Base-by-base conservation (phyloP, 1,140 invertebrate genomes). In the Spodoptera litura region DNA sequence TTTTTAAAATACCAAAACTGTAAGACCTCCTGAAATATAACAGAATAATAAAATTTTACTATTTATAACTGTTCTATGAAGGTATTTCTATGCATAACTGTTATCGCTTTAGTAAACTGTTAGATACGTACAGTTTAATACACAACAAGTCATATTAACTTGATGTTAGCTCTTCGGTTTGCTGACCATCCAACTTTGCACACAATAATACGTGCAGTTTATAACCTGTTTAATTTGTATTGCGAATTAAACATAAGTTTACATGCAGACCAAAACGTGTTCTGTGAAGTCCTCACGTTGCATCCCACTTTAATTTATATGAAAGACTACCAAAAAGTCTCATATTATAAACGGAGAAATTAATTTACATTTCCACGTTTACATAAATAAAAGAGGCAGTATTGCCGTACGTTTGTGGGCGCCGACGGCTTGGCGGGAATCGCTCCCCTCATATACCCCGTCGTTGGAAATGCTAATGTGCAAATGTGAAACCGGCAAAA, bases 301-400 rank as follows among this genome's bases (percentile, higher is more conserved):
- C 64, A 74, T 80, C 71, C 74, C 59, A 61, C 72, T 61, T 76
- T 82, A 81, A 84, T 83, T 80, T 85, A 56, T 73, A 78, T 56
- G 75, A 85, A 81, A 77, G 62, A 79, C 73, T 80, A 78, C 66
- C 84, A 83, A 88, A 87, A 87, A 85, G 78, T 85, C 83, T 78
- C 84, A 76, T 88, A 84, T 84, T 78, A 87, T 88, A 85, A 88
- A 85, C 82, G 88, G 73, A 79, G 74, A 86, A 86, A 89, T 88
- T 88, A 88, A 88, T 89, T 89, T 87, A 85, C 88, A 89, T 89
- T 87, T 88, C 81, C 78, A 83, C 87, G 82, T 88, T 89, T 87
- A 88, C 85, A 83, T 89, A 89, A 89, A 89, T 89, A 88, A 86
- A 76, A 79, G 61, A 78, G 80, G 75, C 66, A 56, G 70, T 83